Percentiles rank a stretch among this genome's conserved stretches.
phyloP scores from a whole-genome alignment of 2,113 vertebrate species.

The Chelonoidis abingdonii region DNA sequence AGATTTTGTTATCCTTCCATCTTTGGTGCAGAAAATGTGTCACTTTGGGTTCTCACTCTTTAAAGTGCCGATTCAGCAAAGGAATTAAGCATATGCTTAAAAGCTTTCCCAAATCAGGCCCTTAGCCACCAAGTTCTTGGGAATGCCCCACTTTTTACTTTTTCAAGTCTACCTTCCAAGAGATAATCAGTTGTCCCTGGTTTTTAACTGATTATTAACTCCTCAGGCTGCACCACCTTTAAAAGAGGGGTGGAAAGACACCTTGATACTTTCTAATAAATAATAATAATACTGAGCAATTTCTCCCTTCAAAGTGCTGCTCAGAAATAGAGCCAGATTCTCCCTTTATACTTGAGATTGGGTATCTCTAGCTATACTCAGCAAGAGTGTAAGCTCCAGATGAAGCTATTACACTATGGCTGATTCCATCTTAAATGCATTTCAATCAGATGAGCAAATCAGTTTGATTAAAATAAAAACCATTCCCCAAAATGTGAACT shows the following conservation, averaged over 20 bases:
- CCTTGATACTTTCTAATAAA: not conserved
- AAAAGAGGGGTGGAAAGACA: not conserved
- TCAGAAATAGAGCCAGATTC: not conserved
- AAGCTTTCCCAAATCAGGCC: not conserved
- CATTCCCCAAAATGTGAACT: not conserved
- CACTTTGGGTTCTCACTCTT: not conserved
- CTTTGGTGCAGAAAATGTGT: not conserved
- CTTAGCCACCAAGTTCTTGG: not conserved
- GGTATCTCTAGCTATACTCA: not conserved
- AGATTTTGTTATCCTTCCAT: not conserved
- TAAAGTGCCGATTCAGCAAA: not conserved
- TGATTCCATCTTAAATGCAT: fast-evolving
- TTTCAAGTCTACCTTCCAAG: not conserved
- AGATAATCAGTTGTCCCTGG: not conserved
- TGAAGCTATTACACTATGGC: not conserved
- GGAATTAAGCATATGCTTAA: not conserved
- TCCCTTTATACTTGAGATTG: not conserved
- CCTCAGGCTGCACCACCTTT: not conserved
- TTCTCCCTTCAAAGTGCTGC: not conserved
- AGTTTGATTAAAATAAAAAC: not conserved
- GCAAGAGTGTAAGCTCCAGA: not conserved
- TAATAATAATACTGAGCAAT: not conserved
- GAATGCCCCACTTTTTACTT: not conserved
- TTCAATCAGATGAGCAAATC: not conserved
- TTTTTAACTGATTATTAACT: not conserved